Evolutionary conservation across 2,888 invertebrate genomes (phyloP), one percentile per base, ranked within the genome.

Genomic region (Mechanitis mazaeus): DNA sequence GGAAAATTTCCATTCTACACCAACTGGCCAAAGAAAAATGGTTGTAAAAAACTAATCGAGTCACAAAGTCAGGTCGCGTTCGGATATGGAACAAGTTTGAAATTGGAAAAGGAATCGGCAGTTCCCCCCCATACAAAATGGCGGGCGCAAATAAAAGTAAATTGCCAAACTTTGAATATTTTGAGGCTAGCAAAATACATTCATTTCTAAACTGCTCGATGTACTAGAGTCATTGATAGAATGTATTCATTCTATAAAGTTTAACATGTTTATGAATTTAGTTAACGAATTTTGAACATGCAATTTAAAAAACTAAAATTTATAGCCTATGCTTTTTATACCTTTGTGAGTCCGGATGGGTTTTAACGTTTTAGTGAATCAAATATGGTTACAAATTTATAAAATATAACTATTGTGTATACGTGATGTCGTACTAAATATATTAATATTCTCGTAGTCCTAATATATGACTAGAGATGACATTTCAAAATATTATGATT

Each of bases 31-130:
- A 65, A 68, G 64, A 67, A 66, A 70, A 66, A 68, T 64, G 63
- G 65, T 64, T 64, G 66, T 69, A 68, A 69, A 68, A 71, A 70
- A 69, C 70, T 69, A 70, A 71, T 71, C 67, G 68, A 69, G 68
- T 70, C 69, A 66, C 71, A 60, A 65, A 70, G 70, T 67, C 65
- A 67, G 64, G 67, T 68, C 64, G 64, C 61, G 64, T 67, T 66
- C 66, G 69, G 69, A 68, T 70, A 72, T 68, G 72, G 79, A 79
- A 81, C 79, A 84, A 85, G 80, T 84, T 83, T 68, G 79, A 83
- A 87, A 85, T 86, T 84, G 85, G 79, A 83, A 81, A 81, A 75
- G 80, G 77, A 80, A 79, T 75, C 77, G 79, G 74, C 74, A 78
- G 75, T 75, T 74, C 75, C 76, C 75, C 76, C 72, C 75, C 80